Percentiles rank a stretch among this genome's conserved stretches.
These are phyloP conservation scores for Dicroscelio sp. DNA, from an alignment of 2,888 invertebrate species.

Conservation along the genomic window DNA sequence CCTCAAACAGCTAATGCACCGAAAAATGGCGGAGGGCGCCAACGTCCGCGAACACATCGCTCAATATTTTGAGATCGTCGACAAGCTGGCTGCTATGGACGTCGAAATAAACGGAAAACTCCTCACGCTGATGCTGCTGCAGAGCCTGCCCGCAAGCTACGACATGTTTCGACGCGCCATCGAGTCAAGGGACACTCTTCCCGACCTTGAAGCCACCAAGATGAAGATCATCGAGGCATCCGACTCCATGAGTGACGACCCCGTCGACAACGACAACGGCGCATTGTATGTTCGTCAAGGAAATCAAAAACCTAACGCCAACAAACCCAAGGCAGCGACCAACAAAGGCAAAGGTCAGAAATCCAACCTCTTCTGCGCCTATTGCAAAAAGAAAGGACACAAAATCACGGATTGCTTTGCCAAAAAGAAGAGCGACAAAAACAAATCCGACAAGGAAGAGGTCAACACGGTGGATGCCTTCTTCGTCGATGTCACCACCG, in stretches of 20 bases:
- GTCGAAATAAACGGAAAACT: conserved; percentile 2
- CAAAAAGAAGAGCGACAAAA: conserved; percentile 45
- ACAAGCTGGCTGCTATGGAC: conserved; percentile 63
- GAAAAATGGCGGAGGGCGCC: conserved; percentile 57
- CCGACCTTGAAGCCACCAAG: conserved; percentile 73
- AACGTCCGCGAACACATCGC: conserved; percentile 69
- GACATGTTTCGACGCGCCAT: conserved; percentile 83
- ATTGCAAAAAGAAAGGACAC: conserved; percentile 52
- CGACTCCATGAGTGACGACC: conserved; percentile 41
- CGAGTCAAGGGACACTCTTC: conserved; percentile 81
- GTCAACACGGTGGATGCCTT: too few relatives aligned
- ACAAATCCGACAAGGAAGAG: background rate
- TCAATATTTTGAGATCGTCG: conserved; percentile 76
- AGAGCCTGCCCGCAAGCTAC: conserved; percentile 64
- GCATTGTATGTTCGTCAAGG: background rate
- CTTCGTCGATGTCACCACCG: too few relatives aligned
- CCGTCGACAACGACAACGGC: background rate
- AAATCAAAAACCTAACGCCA: background rate
- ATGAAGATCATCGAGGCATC: conserved; percentile 80
- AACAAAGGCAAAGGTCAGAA: background rate
- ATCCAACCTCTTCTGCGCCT: background rate
- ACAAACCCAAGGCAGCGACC: background rate
- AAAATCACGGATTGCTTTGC: conserved; percentile 38
- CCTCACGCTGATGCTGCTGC: conserved; percentile 6
- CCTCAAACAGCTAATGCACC: conserved; percentile 43